These are phyloP conservation scores for Lasioglossum baleicum DNA, from an alignment of 1,140 invertebrate species.

Conservation along the genomic window DNA sequence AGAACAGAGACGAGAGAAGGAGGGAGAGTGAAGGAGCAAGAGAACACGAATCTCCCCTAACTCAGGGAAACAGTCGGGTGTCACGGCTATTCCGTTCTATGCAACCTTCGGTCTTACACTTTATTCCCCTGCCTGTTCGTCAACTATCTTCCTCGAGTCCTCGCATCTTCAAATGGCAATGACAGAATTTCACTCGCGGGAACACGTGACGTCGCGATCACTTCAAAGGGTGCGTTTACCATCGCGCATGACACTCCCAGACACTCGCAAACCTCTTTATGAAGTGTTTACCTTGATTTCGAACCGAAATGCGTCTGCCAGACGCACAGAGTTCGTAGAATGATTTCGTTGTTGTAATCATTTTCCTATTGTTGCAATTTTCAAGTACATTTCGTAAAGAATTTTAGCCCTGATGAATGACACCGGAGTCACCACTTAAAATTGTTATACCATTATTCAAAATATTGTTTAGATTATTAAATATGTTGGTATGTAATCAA, in stretches of 20 bases:
- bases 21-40: not conserved
- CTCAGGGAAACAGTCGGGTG: conserved; percentile 17
- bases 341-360: too few relatives aligned
- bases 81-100: conserved; percentile 6
- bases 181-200: not conserved
- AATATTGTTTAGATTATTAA: too few relatives aligned
- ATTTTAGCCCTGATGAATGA: too few relatives aligned
- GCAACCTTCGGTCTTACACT: not conserved
- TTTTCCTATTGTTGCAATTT: too few relatives aligned
- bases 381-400: too few relatives aligned
- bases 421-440: too few relatives aligned
- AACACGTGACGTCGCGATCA: not conserved
- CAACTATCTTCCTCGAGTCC: not conserved
- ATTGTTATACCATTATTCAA: too few relatives aligned
- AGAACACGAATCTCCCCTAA: not conserved
- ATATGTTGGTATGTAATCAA: too few relatives aligned
- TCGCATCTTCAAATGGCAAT: conserved; percentile 1
- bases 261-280: not conserved
- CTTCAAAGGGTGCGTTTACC: not conserved
- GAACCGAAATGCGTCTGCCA: too few relatives aligned
- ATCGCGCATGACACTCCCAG: not conserved
- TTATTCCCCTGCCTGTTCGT: not conserved
- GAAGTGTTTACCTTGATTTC: too few relatives aligned
- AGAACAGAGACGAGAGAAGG: not conserved
- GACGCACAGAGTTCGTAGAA: too few relatives aligned